Evolutionary conservation across 2,797 vertebrate genomes (phyloP).

Genomic region (Phoxinus dragarum): DNA sequence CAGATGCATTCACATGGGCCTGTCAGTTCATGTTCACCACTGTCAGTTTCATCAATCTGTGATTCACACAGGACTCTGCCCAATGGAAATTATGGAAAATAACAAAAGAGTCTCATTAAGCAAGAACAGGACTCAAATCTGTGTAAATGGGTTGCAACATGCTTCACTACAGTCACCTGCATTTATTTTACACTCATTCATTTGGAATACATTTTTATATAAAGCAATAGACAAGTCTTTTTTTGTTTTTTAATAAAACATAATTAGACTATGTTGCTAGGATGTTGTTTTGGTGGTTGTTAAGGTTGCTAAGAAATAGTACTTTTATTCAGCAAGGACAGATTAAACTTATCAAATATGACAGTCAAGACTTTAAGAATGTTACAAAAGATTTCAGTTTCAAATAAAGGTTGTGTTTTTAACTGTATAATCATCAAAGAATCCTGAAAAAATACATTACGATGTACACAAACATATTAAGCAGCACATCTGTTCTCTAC

Average conservation of each 20-base stretch:
- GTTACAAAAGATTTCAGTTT: too few species aligned
- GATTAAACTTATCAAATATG: too few species aligned
- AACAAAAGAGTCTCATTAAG: background rate
- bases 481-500: background rate
- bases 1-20: constrained; percentile 42
- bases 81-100: background rate
- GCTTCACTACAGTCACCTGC: background rate
- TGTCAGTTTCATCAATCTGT: background rate
- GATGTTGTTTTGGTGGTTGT: background rate
- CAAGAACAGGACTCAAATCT: background rate
- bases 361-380: too few species aligned
- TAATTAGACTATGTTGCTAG: background rate
- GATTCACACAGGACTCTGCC: constrained; percentile 20
- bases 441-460: too few species aligned
- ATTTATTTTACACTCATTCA: background rate
- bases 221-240: background rate
- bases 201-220: background rate
- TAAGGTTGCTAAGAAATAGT: background rate
- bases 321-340: background rate
- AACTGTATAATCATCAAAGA: background rate
- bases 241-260: background rate
- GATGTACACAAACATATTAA: background rate
- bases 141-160: background rate
- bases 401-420: background rate
- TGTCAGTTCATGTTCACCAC: constrained; percentile 49